Evolutionary conservation across 2,113 vertebrate genomes (phyloP).

Genomic region (Taxidea taxus): DNA sequence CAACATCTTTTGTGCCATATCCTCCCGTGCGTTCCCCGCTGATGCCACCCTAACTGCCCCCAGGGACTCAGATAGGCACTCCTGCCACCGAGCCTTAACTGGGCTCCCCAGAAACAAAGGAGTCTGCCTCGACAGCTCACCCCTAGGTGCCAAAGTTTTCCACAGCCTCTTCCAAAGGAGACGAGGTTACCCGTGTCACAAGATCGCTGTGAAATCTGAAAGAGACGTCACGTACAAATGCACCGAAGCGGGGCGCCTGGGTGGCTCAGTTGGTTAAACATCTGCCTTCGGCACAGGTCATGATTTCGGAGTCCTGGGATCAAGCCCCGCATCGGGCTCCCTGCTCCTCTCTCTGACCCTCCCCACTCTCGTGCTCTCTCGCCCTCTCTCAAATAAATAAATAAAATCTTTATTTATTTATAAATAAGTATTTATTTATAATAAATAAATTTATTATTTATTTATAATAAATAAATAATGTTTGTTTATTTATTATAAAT

Average conservation of each 20-base stretch:
- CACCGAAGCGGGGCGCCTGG: not conserved
- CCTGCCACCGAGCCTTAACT: not conserved
- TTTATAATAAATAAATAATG: no score
- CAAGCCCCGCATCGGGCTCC: not conserved
- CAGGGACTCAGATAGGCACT: not conserved
- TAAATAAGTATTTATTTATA: no score
- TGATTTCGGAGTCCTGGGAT: not conserved
- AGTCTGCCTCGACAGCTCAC: not conserved
- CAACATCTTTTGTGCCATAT: slow-evolving; percentile 3
- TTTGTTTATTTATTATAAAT: no score
- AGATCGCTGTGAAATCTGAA: not conserved
- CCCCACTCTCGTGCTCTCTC: not conserved
- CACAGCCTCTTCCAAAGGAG: not conserved
- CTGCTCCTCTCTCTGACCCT: not conserved
- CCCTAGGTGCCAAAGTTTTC: not conserved
- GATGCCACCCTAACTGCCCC: slow-evolving; percentile 39
- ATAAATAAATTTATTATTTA: no score
- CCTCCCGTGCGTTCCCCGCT: not conserved
- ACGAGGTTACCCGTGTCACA: not conserved
- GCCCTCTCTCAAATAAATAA: not conserved
- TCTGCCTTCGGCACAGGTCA: not conserved
- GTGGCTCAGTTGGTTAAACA: not conserved
- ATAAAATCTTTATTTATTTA: not conserved
- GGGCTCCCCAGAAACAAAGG: not conserved
- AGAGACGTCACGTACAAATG: not conserved